These are phyloP conservation scores for Brachyptera risi DNA, from an alignment of 2,888 invertebrate genomes.

Conservation along the genomic window DNA sequence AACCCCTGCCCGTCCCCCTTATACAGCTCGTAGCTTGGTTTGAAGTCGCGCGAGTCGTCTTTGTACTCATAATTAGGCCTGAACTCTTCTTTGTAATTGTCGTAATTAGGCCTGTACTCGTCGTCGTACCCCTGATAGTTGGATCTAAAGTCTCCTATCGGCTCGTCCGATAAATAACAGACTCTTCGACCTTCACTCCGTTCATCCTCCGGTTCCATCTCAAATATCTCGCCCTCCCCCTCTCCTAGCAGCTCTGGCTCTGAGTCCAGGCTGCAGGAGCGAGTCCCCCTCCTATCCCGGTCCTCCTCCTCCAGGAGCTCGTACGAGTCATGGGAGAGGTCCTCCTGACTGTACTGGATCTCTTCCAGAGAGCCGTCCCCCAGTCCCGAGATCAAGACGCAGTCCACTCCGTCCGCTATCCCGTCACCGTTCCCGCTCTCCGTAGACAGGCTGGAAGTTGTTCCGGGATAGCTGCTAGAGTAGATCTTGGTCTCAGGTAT, in stretches of 20 bases:
- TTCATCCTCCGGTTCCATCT: slow-evolving; percentile 59
- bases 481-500: slow-evolving; percentile 71
- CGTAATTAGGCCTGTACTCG: not conserved
- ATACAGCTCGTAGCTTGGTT: not conserved
- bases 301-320: slow-evolving; percentile 76
- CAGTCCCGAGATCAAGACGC: slow-evolving; percentile 35
- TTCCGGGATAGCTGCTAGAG: slow-evolving; percentile 80
- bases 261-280: slow-evolving; percentile 71
- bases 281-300: slow-evolving; percentile 42
- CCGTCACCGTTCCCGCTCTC: slow-evolving; percentile 64
- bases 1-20: not conserved
- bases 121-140: not conserved
- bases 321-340: slow-evolving; percentile 84
- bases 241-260: slow-evolving; percentile 46
- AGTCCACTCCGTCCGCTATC: slow-evolving; percentile 51
- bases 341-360: slow-evolving; percentile 63
- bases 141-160: not conserved
- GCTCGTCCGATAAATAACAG: not conserved
- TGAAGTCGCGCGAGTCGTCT: not conserved
- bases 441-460: slow-evolving; percentile 62
- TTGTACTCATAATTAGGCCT: not conserved
- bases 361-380: slow-evolving; percentile 37
- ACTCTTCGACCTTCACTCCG: not conserved
- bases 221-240: slow-evolving; percentile 63
- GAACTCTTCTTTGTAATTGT: not conserved